Conservation (phyloP, 1,140 invertebrate species). For the Oscheius sp. region DNA sequence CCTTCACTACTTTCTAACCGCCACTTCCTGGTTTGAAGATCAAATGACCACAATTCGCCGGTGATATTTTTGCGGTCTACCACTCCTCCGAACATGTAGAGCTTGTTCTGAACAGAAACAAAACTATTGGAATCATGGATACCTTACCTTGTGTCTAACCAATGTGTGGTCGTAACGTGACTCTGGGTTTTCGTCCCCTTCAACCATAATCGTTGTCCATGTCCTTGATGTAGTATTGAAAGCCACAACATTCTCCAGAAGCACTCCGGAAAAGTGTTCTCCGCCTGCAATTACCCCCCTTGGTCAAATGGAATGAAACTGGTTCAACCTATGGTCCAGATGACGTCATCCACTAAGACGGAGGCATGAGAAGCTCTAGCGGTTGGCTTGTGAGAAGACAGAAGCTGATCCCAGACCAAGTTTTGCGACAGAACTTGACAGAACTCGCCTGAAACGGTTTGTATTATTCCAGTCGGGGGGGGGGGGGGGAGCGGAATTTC, state of each 20-base stretch:
- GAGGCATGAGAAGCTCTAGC: slow-evolving; percentile 51
- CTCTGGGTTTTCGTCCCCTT: slow-evolving; percentile 28
- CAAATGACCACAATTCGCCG: slow-evolving; percentile 56
- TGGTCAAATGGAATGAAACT: background rate
- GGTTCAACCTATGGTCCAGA: slow-evolving; percentile 55
- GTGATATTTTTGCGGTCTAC: slow-evolving; percentile 44
- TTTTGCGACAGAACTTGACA: slow-evolving; percentile 41
- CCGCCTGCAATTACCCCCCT: background rate
- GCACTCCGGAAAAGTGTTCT: slow-evolving; percentile 13
- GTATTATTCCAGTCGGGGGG: too few species aligned
- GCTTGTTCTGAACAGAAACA: slow-evolving; percentile 40
- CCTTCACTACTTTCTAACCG: slow-evolving; percentile 34
- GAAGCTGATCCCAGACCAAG: slow-evolving; percentile 46
- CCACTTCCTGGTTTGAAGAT: slow-evolving; percentile 45
- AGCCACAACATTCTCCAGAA: background rate
- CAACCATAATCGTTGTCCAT: background rate
- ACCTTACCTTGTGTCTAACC: slow-evolving; percentile 51
- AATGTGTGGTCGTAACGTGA: slow-evolving; percentile 57
- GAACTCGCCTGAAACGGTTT: slow-evolving; percentile 36
- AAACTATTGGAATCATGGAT: slow-evolving; percentile 9
- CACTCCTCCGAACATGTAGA: slow-evolving; percentile 58
- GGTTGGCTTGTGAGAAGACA: background rate
- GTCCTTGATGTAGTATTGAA: background rate
- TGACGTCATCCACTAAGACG: slow-evolving; percentile 39
- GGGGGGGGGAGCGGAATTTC: too few species aligned